phyloP scores from a whole-genome alignment of 2,113 vertebrate species.

The Vimba vimba region DNA sequence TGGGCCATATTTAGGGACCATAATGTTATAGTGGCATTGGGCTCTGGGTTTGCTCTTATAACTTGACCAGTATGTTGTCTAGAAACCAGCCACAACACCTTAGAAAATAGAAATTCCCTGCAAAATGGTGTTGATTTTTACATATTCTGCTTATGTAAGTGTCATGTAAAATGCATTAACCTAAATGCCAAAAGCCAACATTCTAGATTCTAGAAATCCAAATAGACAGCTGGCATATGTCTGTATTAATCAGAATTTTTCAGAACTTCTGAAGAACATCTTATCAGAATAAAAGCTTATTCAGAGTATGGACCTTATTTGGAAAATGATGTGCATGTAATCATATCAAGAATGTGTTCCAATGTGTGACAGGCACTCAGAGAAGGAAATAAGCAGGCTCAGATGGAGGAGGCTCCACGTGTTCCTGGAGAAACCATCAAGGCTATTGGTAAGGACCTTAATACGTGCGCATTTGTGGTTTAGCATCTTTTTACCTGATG shows the following conservation, averaged over 20 bases:
- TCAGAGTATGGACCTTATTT: background rate
- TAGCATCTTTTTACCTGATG: background rate
- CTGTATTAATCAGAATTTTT: background rate
- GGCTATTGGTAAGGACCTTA: conserved; percentile 79
- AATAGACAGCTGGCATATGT: background rate
- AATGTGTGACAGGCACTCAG: conserved; percentile 77
- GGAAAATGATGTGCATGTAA: background rate
- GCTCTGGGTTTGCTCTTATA: too few species aligned
- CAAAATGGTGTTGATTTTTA: too few species aligned
- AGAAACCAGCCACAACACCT: too few species aligned
- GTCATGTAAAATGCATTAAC: background rate
- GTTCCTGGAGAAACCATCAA: conserved; percentile 92
- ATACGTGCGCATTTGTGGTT: background rate
- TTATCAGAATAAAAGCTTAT: too few species aligned
- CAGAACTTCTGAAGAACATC: background rate
- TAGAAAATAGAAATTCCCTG: too few species aligned
- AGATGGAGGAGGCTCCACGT: conserved; percentile 90
- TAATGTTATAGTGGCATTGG: background rate
- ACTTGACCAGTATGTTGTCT: too few species aligned
- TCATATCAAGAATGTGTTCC: background rate
- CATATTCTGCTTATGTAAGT: background rate
- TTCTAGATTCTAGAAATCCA: background rate
- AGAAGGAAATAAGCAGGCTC: conserved; percentile 84
- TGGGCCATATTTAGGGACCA: background rate
- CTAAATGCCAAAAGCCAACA: background rate